Evolutionary conservation across 2,888 invertebrate genomes (phyloP).

Genomic region (Dryomyza anilis): DNA sequence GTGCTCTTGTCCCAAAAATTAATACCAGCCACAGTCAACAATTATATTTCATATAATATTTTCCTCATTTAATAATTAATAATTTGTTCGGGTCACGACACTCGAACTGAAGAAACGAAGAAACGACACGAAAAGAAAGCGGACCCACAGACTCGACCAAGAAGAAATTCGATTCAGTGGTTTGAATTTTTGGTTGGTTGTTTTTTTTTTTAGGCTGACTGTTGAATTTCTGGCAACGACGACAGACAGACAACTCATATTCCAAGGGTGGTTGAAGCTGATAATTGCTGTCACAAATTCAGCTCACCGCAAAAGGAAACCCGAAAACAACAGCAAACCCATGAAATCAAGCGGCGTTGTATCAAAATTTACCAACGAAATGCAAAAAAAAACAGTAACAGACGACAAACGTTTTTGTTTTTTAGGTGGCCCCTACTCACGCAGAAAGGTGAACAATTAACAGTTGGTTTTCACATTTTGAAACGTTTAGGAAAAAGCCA

Average conservation of each 20-base stretch:
- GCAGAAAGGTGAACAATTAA: conserved; percentile 44
- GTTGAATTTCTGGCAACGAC: background rate
- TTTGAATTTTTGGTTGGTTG: background rate
- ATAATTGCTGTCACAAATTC: conserved; percentile 55
- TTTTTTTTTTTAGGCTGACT: background rate
- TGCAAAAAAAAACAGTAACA: background rate
- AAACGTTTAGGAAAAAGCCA: conserved; percentile 2
- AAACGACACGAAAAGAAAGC: conserved; percentile 4
- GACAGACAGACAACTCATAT: conserved; percentile 21
- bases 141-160: too few species aligned
- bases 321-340: background rate
- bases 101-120: conserved; percentile 1
- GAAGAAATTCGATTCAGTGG: background rate
- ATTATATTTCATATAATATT: conserved; percentile 52
- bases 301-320: conserved; percentile 37
- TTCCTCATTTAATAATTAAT: conserved; percentile 57
- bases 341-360: background rate
- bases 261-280: conserved; percentile 47
- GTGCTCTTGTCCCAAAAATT: conserved; percentile 44
- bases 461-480: conserved; percentile 39
- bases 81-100: conserved; percentile 57
- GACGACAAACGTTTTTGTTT: conserved; percentile 17
- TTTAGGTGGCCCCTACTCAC: conserved; percentile 9
- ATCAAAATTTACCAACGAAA: too few species aligned
- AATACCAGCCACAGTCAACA: conserved; percentile 46